These are phyloP conservation scores for Drosophila nr. perissopoda DNA, from an alignment of 2,888 invertebrate genomes.

Conservation along the genomic window DNA sequence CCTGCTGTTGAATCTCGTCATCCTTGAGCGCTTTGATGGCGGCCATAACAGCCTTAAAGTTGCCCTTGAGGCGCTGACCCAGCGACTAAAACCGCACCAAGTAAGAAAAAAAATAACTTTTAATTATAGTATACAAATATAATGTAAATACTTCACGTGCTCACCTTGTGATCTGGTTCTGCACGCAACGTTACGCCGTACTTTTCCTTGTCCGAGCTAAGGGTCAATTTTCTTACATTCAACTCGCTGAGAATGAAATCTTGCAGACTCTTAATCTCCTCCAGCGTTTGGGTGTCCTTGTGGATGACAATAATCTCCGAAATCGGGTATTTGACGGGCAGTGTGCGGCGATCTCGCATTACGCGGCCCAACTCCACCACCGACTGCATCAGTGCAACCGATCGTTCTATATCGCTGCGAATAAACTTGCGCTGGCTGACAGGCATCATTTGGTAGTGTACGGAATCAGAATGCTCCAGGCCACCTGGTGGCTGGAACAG, in stretches of 20 bases:
- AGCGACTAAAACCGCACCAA: constrained; percentile 80
- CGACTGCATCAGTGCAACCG: constrained; percentile 96
- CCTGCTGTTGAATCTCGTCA: constrained; percentile 90
- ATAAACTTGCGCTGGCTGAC: constrained; percentile 90
- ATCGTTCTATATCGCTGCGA: constrained; percentile 93
- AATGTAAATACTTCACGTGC: neutral
- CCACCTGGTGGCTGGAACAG: constrained; percentile 86
- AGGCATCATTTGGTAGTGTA: constrained; percentile 97
- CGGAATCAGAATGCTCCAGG: constrained; percentile 87
- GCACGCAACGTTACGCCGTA: constrained; percentile 96
- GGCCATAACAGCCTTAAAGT: constrained; percentile 94
- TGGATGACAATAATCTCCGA: constrained; percentile 98
- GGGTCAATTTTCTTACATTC: constrained; percentile 93
- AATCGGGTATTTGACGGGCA: constrained; percentile 98
- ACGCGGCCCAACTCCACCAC: constrained; percentile 97
- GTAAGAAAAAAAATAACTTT: neutral
- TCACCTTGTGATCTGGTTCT: constrained; percentile 95
- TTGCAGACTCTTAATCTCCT: constrained; percentile 91
- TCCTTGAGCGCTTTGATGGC: constrained; percentile 92
- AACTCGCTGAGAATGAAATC: constrained; percentile 96
- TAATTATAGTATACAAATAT: neutral
- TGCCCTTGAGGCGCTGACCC: constrained; percentile 94
- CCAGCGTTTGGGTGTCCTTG: constrained; percentile 91
- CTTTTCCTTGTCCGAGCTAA: constrained; percentile 95
- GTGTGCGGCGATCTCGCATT: constrained; percentile 95